Evolutionary conservation across 2,797 vertebrate species (phyloP).

Genomic region (Xenentodon cancila): DNA sequence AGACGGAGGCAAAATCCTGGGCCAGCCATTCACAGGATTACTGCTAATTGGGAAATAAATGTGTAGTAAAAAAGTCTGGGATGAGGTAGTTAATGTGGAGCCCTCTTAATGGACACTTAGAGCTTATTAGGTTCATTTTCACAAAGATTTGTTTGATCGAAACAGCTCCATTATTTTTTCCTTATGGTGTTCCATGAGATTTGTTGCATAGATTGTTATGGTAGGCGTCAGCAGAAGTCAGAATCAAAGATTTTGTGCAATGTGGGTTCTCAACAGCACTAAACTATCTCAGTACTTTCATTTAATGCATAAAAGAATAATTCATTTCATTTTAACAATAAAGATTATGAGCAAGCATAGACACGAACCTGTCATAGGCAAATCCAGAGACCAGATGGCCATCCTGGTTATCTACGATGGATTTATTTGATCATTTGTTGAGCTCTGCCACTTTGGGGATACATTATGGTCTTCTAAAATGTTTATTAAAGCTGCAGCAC

Average conservation of each 20-base stretch:
- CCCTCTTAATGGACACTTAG: conserved; percentile 68
- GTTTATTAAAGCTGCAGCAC: background rate
- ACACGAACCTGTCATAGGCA: conserved; percentile 14
- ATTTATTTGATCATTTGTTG: conserved; percentile 32
- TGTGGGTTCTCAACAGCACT: conserved; percentile 22
- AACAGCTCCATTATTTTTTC: conserved; percentile 46
- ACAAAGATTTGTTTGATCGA: conserved; percentile 62
- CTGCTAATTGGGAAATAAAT: conserved; percentile 76
- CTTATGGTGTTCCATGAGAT: conserved; percentile 40
- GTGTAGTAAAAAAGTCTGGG: conserved; percentile 61
- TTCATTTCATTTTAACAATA: conserved; percentile 37
- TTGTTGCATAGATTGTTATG: conserved; percentile 35
- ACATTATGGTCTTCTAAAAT: conserved; percentile 8
- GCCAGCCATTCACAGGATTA: conserved; percentile 72
- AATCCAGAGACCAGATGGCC: conserved; percentile 36
- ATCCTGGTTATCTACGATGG: conserved; percentile 26
- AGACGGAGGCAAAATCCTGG: conserved; percentile 62
- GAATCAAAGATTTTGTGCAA: conserved; percentile 33
- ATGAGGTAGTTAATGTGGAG: conserved; percentile 66
- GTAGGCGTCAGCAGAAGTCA: conserved; percentile 40
- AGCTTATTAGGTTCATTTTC: conserved; percentile 55
- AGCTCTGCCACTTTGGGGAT: conserved; percentile 12
- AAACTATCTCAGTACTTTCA: conserved; percentile 24
- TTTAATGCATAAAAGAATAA: conserved; percentile 27
- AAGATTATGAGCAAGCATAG: conserved; percentile 10